Conservation (phyloP, 2,113 vertebrate species). For the Sylvilagus bachmani region DNA sequence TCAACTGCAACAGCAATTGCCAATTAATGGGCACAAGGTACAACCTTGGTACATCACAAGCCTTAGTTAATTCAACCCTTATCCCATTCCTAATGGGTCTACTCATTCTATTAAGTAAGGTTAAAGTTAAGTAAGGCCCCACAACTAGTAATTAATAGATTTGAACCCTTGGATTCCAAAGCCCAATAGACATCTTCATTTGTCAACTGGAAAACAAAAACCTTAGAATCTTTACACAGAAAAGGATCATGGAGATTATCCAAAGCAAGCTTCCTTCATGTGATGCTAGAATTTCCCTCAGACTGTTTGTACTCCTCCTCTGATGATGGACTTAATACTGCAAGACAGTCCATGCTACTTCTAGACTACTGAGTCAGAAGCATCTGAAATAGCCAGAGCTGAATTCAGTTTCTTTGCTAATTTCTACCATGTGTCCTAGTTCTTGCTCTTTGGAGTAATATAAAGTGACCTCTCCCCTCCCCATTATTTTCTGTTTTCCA, state of each 20-base stretch:
- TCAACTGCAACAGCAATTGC: neutral
- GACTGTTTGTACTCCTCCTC: neutral
- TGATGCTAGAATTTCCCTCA: neutral
- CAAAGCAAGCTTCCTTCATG: neutral
- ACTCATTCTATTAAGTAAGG: neutral
- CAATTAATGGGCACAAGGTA: neutral
- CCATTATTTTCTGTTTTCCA: neutral
- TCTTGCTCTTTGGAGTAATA: neutral
- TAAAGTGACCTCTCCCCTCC: neutral
- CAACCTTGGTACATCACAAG: neutral
- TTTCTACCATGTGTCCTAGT: neutral
- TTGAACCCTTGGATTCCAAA: neutral
- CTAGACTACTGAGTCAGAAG: neutral
- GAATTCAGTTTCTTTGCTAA: neutral
- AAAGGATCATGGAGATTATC: conserved; percentile 14
- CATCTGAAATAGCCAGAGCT: neutral
- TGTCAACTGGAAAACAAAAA: neutral
- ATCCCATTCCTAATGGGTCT: neutral
- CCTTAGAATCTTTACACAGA: neutral
- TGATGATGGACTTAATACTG: neutral
- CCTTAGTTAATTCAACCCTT: neutral
- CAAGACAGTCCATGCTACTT: neutral
- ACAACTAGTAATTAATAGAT: neutral
- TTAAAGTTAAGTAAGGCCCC: neutral
- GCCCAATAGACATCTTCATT: neutral